Conservation (phyloP, 2,113 vertebrate genomes). For the Aythya baeri region DNA sequence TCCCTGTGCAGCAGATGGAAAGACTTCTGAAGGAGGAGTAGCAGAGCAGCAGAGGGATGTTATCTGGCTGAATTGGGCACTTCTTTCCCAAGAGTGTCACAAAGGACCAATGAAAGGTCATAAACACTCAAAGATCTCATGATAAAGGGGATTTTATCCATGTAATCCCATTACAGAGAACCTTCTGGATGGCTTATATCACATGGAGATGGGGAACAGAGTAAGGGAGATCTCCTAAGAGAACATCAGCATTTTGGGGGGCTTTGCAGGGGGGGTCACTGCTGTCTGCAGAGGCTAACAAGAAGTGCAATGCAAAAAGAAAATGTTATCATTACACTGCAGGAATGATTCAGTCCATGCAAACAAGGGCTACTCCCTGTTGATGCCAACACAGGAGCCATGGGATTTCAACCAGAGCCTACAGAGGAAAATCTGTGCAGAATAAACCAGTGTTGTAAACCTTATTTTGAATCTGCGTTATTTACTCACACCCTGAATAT, state of each 20-base stretch:
- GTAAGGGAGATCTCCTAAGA: not conserved
- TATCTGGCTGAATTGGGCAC: not conserved
- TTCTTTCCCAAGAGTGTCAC: not conserved
- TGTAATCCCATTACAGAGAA: constrained; percentile 2
- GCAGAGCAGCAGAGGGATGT: not conserved
- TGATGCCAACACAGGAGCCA: not conserved
- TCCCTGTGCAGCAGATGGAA: not conserved
- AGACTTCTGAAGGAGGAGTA: not conserved
- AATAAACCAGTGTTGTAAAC: not conserved
- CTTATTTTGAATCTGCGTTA: not conserved
- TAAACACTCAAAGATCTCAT: not conserved
- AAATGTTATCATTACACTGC: fast-evolving
- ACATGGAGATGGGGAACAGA: not conserved
- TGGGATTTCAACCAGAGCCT: not conserved
- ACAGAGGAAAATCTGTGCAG: not conserved
- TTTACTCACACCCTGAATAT: not conserved
- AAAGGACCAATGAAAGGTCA: not conserved
- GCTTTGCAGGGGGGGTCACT: not conserved
- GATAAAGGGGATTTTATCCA: constrained; percentile 5
- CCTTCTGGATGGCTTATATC: not conserved
- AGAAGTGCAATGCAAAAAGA: not conserved
- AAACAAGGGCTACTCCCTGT: not conserved
- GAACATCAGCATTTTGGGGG: not conserved
- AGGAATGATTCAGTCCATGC: not conserved
- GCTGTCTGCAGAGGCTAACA: fast-evolving